Evolutionary conservation across 2,888 invertebrate species (phyloP).

Genomic region (Drosophila anomelani): DNA sequence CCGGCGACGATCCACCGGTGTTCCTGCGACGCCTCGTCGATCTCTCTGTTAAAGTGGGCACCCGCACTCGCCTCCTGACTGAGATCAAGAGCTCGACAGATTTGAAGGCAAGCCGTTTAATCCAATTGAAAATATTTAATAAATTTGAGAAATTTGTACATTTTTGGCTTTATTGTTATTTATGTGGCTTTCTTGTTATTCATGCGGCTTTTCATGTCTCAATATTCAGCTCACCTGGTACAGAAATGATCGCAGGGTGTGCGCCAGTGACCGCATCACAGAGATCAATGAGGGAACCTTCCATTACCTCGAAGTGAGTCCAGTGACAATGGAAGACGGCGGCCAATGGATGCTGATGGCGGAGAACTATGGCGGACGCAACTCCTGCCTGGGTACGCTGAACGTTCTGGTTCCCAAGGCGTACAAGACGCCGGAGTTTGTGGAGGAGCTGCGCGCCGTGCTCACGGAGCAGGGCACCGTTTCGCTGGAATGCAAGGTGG

Average conservation of each 20-base stretch:
- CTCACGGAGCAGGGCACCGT: slow-evolving; percentile 95
- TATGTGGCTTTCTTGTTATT: no score
- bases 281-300: slow-evolving; percentile 94
- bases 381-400: slow-evolving; percentile 91
- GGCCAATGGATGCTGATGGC: slow-evolving; percentile 94
- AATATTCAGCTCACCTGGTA: slow-evolving; percentile 90
- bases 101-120: slow-evolving; percentile 87
- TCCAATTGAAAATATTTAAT: background rate
- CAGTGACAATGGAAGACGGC: slow-evolving; percentile 92
- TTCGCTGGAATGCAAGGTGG: slow-evolving; percentile 95
- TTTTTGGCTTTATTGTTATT: no score
- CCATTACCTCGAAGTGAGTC: slow-evolving; percentile 93
- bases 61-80: slow-evolving; percentile 92
- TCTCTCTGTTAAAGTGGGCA: slow-evolving; percentile 95
- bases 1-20: slow-evolving; percentile 91
- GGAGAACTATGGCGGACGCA: slow-evolving; percentile 90
- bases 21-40: slow-evolving; percentile 94
- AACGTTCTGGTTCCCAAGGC: slow-evolving; percentile 94
- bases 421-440: slow-evolving; percentile 94
- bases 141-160: no score
- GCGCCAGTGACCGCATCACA: slow-evolving; percentile 90
- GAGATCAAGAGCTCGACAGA: slow-evolving; percentile 92
- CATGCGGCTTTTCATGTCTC: background rate
- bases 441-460: slow-evolving; percentile 92
- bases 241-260: slow-evolving; percentile 91